Base-by-base conservation (phyloP, 2,888 invertebrate genomes). In the Amblyjoppa proteus region DNA sequence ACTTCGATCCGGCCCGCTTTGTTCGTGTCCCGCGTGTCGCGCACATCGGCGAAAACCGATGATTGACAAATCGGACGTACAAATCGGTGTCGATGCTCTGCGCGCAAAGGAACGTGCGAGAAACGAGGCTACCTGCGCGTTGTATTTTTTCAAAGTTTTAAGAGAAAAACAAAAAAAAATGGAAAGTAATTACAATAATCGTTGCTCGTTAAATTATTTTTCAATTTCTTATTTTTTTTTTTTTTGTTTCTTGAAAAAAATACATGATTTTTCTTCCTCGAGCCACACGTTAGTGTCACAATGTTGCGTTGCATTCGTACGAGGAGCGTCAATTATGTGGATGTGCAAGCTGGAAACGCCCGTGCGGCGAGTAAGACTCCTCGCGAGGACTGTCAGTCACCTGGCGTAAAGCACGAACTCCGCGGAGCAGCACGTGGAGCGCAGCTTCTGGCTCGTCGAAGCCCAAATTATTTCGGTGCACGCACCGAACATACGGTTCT, bases 391-490 rank as follows among this genome's bases (percentile, higher is more conserved):
- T 45, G 45, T 77, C 56, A 69, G 61, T 58, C 78, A 78, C 83
- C 83, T 83, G 83, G 74, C 41, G 13, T 49, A 69, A 53, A 34
- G 31, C 45, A n/a, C 28, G 25, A 45, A 64, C 66, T 49, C 56
- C 16, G 45, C 34, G 68, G n/a, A 69, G 38, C 70, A 64, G 75
- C 83, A 80, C 80, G 75, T 84, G 80, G 80, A 56, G 75, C 9
- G 20, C 83, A 80, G 80, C 68, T 69, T 74, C 38, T 49, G 41
- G 56, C 73, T 83, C 41, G 51, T 58, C 28, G 38, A 28, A 16
- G 53, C 53, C 38, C 56, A 45, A 79, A 74, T 64, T 84, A 84
- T 84, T 80, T 56, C 79, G 45, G 28, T 38, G 68, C 83, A 83
- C 79, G 83, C 69, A 78, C 58, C 25, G 51, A 7, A 68, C 78